A percentile compares a stretch with the other conserved stretches of the same genome.
phyloP scores from a whole-genome alignment of 2,888 invertebrate genomes.

The Serripes groenlandicus region DNA sequence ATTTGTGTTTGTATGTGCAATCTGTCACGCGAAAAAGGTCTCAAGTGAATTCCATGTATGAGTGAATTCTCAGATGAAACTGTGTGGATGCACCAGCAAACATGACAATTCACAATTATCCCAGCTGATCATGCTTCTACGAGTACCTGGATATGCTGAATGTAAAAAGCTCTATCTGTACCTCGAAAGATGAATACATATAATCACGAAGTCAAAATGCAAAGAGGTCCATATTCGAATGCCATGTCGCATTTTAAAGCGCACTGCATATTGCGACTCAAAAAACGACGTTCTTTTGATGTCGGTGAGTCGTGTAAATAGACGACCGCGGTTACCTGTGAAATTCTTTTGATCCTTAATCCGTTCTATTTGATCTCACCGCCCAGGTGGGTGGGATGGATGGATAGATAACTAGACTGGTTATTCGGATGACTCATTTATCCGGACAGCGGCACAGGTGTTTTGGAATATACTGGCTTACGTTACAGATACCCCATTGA shows the following conservation, averaged over 20 bases:
- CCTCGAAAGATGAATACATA: too few relatives aligned
- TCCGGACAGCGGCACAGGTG: constrained; percentile 41
- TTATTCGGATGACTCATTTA: constrained; percentile 43
- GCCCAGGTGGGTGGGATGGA: constrained; percentile 54
- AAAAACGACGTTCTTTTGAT: constrained; percentile 40
- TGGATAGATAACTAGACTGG: constrained; percentile 35
- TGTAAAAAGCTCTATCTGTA: too few relatives aligned
- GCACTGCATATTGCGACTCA: constrained; percentile 27
- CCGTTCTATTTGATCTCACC: constrained; percentile 46
- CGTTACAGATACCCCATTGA: too few relatives aligned
- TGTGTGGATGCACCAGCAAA: too few relatives aligned
- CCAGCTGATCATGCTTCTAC: too few relatives aligned
- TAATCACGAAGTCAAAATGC: too few relatives aligned
- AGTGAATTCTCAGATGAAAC: too few relatives aligned
- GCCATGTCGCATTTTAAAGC: constrained; percentile 4
- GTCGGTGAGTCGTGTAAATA: constrained; percentile 56
- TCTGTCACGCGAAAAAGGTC: too few relatives aligned
- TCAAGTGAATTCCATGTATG: too few relatives aligned
- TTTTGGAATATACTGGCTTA: not conserved
- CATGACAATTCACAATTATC: too few relatives aligned
- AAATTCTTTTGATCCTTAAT: constrained; percentile 52
- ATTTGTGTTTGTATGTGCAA: too few relatives aligned
- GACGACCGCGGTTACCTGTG: constrained; percentile 41
- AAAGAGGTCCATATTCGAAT: not conserved
- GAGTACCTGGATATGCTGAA: too few relatives aligned